A percentile compares a stretch with the other conserved stretches of the same genome.
These are phyloP conservation scores for Apteryx mantelli DNA, from an alignment of 2,113 vertebrate genomes.

Conservation along the genomic window DNA sequence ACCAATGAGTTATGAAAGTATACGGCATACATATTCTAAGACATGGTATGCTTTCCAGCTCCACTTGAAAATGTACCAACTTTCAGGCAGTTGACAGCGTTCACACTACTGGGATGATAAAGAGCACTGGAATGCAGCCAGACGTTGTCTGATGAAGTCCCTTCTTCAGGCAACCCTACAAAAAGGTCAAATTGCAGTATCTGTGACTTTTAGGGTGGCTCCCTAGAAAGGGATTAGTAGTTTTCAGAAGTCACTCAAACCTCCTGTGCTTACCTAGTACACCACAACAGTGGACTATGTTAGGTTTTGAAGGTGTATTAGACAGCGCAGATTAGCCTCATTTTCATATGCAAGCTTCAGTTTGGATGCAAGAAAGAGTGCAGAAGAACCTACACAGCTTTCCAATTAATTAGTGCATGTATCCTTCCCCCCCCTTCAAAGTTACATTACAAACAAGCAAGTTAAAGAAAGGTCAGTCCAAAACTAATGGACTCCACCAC, in stretches of 20 bases:
- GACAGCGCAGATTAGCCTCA: background rate
- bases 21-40: background rate
- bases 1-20: background rate
- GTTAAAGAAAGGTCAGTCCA: background rate
- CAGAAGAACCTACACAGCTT: background rate
- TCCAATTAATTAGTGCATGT: fast-evolving
- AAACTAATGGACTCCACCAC: background rate
- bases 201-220: background rate
- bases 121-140: background rate
- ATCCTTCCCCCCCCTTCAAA: background rate
- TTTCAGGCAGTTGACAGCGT: background rate
- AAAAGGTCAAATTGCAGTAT: background rate
- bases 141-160: background rate
- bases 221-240: background rate
- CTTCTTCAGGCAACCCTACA: background rate
- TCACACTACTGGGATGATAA: background rate
- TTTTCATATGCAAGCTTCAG: background rate
- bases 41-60: background rate
- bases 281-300: background rate
- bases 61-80: background rate
- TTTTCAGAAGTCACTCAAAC: background rate
- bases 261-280: background rate
- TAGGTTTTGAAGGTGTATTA: background rate
- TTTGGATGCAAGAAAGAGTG: background rate
- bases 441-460: fast-evolving